phyloP scores from a whole-genome alignment of 2,888 invertebrate genomes.

The Anthophora plumipes region DNA sequence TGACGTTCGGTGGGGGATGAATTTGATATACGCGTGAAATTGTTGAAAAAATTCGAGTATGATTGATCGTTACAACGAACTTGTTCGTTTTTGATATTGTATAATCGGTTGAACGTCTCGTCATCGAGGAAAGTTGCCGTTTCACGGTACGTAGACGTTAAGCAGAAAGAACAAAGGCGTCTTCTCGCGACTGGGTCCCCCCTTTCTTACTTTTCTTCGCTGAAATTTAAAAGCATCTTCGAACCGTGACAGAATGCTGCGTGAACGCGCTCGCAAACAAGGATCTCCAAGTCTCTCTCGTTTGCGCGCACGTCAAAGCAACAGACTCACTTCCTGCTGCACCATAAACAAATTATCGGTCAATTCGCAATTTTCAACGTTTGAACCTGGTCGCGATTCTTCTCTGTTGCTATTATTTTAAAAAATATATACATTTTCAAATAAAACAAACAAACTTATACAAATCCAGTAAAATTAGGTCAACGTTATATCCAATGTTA shows the following conservation, averaged over 20 bases:
- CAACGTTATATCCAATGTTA: too few species aligned
- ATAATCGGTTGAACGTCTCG: constrained; percentile 35
- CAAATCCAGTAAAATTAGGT: too few species aligned
- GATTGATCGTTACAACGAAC: background rate
- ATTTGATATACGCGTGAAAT: too few species aligned
- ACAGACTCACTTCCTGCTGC: background rate
- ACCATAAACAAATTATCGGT: background rate
- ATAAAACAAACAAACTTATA: too few species aligned
- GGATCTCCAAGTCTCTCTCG: constrained; percentile 27
- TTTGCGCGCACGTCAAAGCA: background rate
- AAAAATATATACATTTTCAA: too few species aligned
- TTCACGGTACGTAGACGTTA: constrained; percentile 47
- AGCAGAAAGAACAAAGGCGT: constrained; percentile 52
- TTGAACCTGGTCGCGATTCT: background rate
- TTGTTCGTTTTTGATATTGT: constrained; percentile 18
- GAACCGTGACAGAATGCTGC: constrained; percentile 51
- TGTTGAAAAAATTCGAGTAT: background rate
- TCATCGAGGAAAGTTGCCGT: constrained; percentile 49
- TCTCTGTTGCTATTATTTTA: too few species aligned
- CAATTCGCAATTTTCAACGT: background rate
- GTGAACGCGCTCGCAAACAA: constrained; percentile 36
- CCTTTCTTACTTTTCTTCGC: constrained; percentile 31
- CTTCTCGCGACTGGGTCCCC: constrained; percentile 13
- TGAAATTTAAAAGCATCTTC: constrained; percentile 46
- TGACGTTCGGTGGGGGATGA: too few species aligned